A percentile compares a stretch with the other conserved stretches of the same genome.
Conservation (phyloP, 1,140 invertebrate genomes). For the Acromyrmex heyeri region DNA sequence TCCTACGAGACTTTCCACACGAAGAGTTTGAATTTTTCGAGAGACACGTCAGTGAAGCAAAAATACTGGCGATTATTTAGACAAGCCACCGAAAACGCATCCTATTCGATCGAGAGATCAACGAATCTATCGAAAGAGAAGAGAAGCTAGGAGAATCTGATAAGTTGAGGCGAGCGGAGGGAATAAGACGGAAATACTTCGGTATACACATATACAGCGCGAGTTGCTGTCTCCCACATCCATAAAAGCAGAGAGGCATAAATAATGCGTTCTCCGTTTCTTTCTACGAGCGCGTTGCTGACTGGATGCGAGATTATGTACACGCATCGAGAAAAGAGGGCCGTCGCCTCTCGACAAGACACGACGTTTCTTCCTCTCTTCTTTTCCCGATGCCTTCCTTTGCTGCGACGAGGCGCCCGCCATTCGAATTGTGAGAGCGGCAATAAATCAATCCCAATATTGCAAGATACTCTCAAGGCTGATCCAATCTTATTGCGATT, state of each 20-base stretch:
- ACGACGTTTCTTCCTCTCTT: conserved; percentile 5
- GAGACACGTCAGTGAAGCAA: conserved; percentile 22
- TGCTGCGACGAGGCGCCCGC: not conserved
- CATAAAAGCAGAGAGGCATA: conserved; percentile 70
- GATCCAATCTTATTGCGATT: not conserved
- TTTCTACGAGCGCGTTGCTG: conserved; percentile 14
- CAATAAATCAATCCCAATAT: conserved; percentile 68
- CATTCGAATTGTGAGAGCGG: conserved; percentile 18
- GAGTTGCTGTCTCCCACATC: conserved; percentile 51
- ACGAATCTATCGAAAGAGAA: not conserved
- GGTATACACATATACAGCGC: not conserved
- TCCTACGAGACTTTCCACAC: conserved; percentile 34
- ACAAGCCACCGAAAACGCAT: conserved; percentile 23
- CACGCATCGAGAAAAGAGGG: conserved; percentile 17
- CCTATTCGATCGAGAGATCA: not conserved
- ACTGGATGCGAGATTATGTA: conserved; percentile 54
- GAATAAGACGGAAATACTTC: not conserved
- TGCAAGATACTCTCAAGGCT: conserved; percentile 6
- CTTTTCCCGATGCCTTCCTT: conserved; percentile 4
- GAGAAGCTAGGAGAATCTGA: not conserved
- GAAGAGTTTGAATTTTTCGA: conserved; percentile 29
- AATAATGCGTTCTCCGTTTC: conserved; percentile 71
- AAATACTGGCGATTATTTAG: conserved; percentile 66
- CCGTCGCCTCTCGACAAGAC: not conserved
- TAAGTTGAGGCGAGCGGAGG: not conserved